Conservation (phyloP, 1,140 invertebrate genomes). For the Dreissena polymorpha region DNA sequence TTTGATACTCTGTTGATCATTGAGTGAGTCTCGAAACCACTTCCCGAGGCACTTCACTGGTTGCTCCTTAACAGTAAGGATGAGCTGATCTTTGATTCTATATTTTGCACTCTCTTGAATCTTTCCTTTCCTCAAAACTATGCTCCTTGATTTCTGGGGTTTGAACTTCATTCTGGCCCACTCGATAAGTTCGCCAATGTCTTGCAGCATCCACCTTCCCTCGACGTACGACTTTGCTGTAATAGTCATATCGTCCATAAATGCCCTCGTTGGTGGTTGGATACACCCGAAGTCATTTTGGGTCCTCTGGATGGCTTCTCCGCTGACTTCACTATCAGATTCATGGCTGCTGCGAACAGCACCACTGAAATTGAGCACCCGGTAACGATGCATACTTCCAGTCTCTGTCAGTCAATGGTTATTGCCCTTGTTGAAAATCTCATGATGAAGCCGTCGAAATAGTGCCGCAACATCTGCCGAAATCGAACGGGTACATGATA, state of each 20-base stretch:
- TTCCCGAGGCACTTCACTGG: slow-evolving; percentile 13
- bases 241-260: slow-evolving; percentile 51
- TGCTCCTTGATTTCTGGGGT: slow-evolving; percentile 19
- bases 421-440: slow-evolving; percentile 9
- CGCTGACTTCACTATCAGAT: slow-evolving; percentile 45
- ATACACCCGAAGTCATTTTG: not conserved
- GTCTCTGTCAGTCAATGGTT: slow-evolving; percentile 41
- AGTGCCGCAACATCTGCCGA: slow-evolving; percentile 7
- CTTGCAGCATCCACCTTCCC: slow-evolving; percentile 25
- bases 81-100: slow-evolving; percentile 1
- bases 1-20: slow-evolving; percentile 11
- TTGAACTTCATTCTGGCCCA: slow-evolving; percentile 43
- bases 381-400: slow-evolving; percentile 50
- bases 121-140: slow-evolving; percentile 30
- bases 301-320: slow-evolving; percentile 19
- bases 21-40: slow-evolving; percentile 1
- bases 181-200: slow-evolving; percentile 16
- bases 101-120: slow-evolving; percentile 24
- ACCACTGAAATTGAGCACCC: slow-evolving; percentile 52
- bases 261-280: slow-evolving; percentile 33
- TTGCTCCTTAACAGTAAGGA: slow-evolving; percentile 21
- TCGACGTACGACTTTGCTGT: slow-evolving; percentile 29
- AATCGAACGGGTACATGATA: slow-evolving; percentile 46
- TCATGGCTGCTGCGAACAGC: slow-evolving; percentile 40
- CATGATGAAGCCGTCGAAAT: slow-evolving; percentile 35